These are phyloP conservation scores for Periophthalmodon schlosseri DNA, from an alignment of 2,113 vertebrate genomes.

Conservation along the genomic window DNA sequence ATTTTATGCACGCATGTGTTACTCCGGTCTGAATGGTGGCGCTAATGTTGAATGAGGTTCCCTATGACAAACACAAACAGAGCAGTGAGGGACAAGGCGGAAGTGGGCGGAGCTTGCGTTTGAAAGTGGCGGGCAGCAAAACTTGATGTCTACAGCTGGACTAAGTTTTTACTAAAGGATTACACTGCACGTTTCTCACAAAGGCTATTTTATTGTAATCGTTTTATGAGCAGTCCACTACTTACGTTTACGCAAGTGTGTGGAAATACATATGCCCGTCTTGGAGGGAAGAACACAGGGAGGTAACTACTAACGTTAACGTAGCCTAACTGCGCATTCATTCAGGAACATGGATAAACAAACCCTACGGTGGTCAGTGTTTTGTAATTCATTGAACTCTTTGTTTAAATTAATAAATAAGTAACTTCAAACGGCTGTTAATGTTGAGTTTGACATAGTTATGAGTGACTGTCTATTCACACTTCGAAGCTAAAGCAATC, in stretches of 20 bases:
- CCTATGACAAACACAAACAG: neutral
- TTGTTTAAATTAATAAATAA: neutral
- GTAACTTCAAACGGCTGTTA: neutral
- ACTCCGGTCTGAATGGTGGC: slow-evolving; percentile 8
- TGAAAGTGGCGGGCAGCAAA: slow-evolving; percentile 76
- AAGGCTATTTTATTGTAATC: neutral
- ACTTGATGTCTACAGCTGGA: accelerated
- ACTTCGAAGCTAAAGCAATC: too few species aligned
- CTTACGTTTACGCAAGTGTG: accelerated
- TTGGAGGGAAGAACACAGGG: slow-evolving; percentile 13
- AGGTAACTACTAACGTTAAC: slow-evolving; percentile 25
- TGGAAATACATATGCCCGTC: neutral
- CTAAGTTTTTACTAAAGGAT: neutral
- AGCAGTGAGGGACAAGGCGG: slow-evolving; percentile 7
- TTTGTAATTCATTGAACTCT: neutral
- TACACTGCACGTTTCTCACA: neutral
- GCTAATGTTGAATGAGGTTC: neutral
- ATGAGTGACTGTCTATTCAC: too few species aligned
- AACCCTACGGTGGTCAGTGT: neutral
- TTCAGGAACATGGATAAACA: neutral
- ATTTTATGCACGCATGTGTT: neutral
- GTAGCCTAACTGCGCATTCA: neutral
- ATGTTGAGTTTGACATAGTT: too few species aligned
- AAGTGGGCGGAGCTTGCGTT: slow-evolving; percentile 67
- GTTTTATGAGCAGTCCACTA: neutral